Evolutionary conservation across 2,888 invertebrate species (phyloP), one percentile per base, ranked within the genome.

Genomic region (Mellilla xanthometata): DNA sequence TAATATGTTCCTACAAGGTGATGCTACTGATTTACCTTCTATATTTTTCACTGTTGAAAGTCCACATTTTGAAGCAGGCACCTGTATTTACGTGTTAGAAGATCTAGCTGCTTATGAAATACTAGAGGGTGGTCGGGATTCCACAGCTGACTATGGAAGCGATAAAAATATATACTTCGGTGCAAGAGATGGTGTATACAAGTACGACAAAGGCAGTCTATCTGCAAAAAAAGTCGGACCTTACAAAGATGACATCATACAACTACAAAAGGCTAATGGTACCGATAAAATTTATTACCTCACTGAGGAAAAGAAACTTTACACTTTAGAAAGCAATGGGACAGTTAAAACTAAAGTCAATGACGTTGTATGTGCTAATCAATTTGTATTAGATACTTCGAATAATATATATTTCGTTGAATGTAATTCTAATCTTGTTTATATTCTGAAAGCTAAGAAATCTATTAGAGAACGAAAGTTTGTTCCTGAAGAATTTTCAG

Each of bases 301-400:
- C 8, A 81, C 65, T 5, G 33, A 52, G 1, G 63, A 72, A 1
- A 57, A 72, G 5, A 74, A 65, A 42, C n/a, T 85, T 0, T 80
- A 56, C 19, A 72, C 69, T 54, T 47, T 84, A 2, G 75, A 78
- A 52, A 71, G 65, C 0, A 68, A 75, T 22, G 84, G 76, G 0
- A 79, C 75, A 0, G 36, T 70, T 0, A 76, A 62, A 47, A 74
- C 67, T 0, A 74, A 58, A 40, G 40, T 84, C 0, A 39, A 58
- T 12, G 53, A 51, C 0, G 55, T 82, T 0, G 29, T 49, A 1
- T 84, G 83, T 35, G 84, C 82, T 0, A 23, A 52, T 4, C 68
- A 84, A 58, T 85, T 85, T 48, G 84, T 85, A n/a, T 52, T 85
- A 12, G 84, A 84, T 39, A 81, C 81, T 0, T 68, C 68, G 0